These are phyloP conservation scores for Orius laevigatus DNA, from an alignment of 1,140 invertebrate genomes.

Conservation along the genomic window DNA sequence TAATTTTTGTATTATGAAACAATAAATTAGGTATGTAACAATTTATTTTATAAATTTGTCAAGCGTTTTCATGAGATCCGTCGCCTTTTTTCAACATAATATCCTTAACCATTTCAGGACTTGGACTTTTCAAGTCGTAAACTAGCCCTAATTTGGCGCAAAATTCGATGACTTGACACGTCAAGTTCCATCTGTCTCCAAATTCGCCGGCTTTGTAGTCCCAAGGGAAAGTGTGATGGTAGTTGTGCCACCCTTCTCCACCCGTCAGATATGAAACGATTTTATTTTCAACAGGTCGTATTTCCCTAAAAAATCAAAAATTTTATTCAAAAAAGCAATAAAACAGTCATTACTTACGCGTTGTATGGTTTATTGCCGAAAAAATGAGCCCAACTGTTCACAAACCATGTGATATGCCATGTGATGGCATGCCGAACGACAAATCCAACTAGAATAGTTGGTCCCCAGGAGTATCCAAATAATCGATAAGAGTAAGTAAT, in stretches of 20 bases:
- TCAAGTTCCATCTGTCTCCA: slow-evolving; percentile 30
- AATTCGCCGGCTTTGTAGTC: slow-evolving; percentile 59
- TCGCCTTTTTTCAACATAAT: no score
- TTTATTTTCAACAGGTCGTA: slow-evolving; percentile 44
- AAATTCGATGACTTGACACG: slow-evolving; percentile 31
- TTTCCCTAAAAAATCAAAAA: slow-evolving; percentile 34
- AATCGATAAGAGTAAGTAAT: no score
- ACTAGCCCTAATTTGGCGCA: slow-evolving; percentile 34
- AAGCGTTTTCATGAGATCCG: no score
- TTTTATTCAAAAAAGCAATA: background rate
- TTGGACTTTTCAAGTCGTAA: slow-evolving; percentile 43
- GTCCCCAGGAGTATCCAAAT: no score
- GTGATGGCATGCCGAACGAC: slow-evolving; percentile 24
- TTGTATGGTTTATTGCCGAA: slow-evolving; percentile 50
- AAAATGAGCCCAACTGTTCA: slow-evolving; percentile 54
- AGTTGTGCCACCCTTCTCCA: slow-evolving; percentile 63
- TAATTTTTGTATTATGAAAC: no score
- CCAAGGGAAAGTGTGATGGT: slow-evolving; percentile 60
- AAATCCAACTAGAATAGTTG: no score
- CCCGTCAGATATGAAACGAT: slow-evolving; percentile 35
- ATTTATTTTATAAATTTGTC: no score
- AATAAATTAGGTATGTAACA: no score
- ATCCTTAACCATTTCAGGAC: slow-evolving; percentile 32
- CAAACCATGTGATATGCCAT: slow-evolving; percentile 51
- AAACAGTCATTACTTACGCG: slow-evolving; percentile 27